Evolutionary conservation across 1,140 invertebrate genomes (phyloP).

Genomic region (Ylistrum balloti): DNA sequence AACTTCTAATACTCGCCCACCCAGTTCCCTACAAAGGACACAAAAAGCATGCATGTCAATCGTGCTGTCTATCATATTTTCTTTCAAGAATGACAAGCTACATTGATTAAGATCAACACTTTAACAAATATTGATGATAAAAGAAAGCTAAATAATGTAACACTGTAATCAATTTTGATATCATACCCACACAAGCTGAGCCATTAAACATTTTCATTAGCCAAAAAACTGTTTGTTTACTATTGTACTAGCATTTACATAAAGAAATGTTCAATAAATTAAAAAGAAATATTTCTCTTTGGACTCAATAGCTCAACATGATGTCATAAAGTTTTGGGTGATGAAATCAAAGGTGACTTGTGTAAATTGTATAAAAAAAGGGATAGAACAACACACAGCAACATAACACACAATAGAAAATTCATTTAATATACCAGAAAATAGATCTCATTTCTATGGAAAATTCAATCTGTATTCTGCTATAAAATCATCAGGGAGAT

Average conservation of each 20-base stretch:
- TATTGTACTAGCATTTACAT: no score
- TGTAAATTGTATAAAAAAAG: neutral
- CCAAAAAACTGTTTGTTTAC: neutral
- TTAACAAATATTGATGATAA: neutral
- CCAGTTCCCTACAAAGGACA: constrained; percentile 75
- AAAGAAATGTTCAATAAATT: no score
- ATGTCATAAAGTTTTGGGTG: neutral
- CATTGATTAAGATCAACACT: neutral
- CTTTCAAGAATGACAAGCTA: neutral
- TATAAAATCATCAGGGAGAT: neutral
- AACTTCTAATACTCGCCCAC: constrained; percentile 74
- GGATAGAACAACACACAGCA: neutral
- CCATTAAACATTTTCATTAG: neutral
- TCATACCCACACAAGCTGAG: neutral
- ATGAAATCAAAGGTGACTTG: neutral
- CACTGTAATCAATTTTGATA: constrained; percentile 16
- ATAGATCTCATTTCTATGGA: neutral
- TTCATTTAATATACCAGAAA: neutral
- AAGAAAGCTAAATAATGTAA: constrained; percentile 42
- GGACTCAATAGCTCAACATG: neutral
- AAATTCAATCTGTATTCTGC: neutral
- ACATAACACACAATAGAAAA: neutral
- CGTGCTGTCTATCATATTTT: no score
- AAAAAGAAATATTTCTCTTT: neutral
- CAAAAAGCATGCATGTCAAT: constrained; percentile 40